phyloP scores from a whole-genome alignment of 2,888 invertebrate species.

The Ectropis crepuscularia region DNA sequence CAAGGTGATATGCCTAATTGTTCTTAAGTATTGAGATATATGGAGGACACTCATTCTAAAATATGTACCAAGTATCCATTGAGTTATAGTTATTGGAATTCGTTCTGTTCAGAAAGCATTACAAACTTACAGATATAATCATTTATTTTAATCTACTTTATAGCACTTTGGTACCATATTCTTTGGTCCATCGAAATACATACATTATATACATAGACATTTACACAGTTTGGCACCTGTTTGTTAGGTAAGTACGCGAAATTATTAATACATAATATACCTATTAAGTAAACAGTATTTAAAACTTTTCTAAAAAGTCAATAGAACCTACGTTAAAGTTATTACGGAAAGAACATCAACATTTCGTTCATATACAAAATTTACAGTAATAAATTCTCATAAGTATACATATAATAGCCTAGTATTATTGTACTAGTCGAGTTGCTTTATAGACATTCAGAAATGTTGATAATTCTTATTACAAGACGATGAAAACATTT shows the following conservation, averaged over 20 bases:
- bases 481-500: too few species aligned
- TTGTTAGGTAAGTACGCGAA: slow-evolving; percentile 13
- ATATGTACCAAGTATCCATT: too few species aligned
- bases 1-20: too few species aligned
- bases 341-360: slow-evolving; percentile 20
- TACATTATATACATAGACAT: slow-evolving; percentile 4
- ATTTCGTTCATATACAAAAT: slow-evolving; percentile 12
- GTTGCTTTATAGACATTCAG: too few species aligned
- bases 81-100: neutral
- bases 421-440: neutral
- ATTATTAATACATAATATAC: slow-evolving; percentile 4
- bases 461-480: too few species aligned
- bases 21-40: too few species aligned
- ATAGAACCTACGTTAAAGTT: slow-evolving; percentile 20
- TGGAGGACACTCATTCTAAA: too few species aligned
- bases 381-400: neutral
- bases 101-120: neutral
- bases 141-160: neutral
- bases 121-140: neutral
- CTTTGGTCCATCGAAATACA: slow-evolving; percentile 28
- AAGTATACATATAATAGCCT: neutral
- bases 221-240: slow-evolving; percentile 27
- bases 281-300: slow-evolving; percentile 17
- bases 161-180: slow-evolving; percentile 22
- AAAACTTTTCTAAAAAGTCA: slow-evolving; percentile 21